A percentile compares a stretch with the other conserved stretches of the same genome.
phyloP scores from a whole-genome alignment of 2,888 invertebrate genomes.

The Ectemnius cavifrons region DNA sequence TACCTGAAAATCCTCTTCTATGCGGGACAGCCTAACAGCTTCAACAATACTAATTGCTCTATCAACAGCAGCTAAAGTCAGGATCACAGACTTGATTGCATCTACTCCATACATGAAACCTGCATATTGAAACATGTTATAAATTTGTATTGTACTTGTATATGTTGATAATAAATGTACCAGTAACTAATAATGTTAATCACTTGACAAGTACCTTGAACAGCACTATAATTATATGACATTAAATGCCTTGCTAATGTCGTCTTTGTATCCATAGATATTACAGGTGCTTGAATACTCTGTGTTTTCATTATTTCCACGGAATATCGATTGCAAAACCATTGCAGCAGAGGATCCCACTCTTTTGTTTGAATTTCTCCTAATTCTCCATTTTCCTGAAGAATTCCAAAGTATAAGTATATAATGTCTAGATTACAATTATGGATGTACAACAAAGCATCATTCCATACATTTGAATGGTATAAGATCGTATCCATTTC shows the following conservation, averaged over 20 bases:
- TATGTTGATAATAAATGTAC: slow-evolving; percentile 25
- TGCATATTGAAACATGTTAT: slow-evolving; percentile 68
- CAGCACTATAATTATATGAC: slow-evolving; percentile 89
- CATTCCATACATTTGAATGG: slow-evolving; percentile 83
- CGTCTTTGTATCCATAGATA: slow-evolving; percentile 84
- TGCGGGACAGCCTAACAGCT: slow-evolving; percentile 89
- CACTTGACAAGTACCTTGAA: slow-evolving; percentile 84
- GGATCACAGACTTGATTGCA: slow-evolving; percentile 92
- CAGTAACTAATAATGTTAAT: too few relatives aligned
- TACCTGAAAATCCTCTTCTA: slow-evolving; percentile 97
- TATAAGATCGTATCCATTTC: slow-evolving; percentile 91
- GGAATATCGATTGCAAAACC: slow-evolving; percentile 91
- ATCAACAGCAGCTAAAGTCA: slow-evolving; percentile 91
- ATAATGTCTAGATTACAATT: neutral
- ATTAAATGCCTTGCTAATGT: slow-evolving; percentile 87
- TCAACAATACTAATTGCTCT: slow-evolving; percentile 87
- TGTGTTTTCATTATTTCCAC: slow-evolving; percentile 86
- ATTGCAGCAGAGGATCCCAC: slow-evolving; percentile 94
- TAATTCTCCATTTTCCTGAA: slow-evolving; percentile 88
- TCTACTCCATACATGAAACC: slow-evolving; percentile 93
- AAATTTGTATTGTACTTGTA: slow-evolving; percentile 17
- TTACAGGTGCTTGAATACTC: slow-evolving; percentile 84
- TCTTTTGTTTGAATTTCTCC: slow-evolving; percentile 86
- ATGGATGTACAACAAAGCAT: slow-evolving; percentile 15
- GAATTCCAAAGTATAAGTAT: slow-evolving; percentile 24